phyloP scores from a whole-genome alignment of 2,797 vertebrate species.

The Meriones psammophilus region DNA sequence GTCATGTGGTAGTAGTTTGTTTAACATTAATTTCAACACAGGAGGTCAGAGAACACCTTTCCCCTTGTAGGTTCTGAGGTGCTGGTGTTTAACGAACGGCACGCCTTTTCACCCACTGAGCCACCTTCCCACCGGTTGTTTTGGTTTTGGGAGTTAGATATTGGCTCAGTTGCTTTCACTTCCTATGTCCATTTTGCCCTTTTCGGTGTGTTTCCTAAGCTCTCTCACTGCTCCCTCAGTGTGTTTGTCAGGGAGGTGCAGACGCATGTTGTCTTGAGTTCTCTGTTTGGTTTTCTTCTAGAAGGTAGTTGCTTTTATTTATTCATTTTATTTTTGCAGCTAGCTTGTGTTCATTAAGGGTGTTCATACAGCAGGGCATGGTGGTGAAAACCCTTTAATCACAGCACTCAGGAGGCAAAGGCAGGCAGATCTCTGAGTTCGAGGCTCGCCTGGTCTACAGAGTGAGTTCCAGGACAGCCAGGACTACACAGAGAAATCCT shows the following conservation, averaged over 20 bases:
- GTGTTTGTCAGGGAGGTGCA: not conserved
- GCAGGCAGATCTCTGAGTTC: not conserved
- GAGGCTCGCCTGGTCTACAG: not conserved
- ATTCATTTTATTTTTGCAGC: not conserved
- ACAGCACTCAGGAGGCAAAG: not conserved
- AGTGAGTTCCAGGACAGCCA: not conserved
- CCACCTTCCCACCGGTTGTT: not conserved
- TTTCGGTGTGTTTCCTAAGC: not conserved
- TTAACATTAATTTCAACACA: not conserved
- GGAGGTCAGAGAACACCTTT: not conserved
- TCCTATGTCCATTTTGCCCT: not conserved
- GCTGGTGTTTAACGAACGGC: not conserved
- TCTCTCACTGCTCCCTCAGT: not conserved
- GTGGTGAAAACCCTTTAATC: not conserved
- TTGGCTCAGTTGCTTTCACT: not conserved
- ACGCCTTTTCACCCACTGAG: not conserved
- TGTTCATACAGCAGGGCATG: not conserved
- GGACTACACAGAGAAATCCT: not conserved
- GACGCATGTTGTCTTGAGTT: not conserved
- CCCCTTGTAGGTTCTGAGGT: not conserved
- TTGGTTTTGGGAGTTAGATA: not conserved
- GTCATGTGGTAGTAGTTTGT: not conserved
- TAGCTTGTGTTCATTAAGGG: not conserved
- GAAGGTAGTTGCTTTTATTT: not conserved
- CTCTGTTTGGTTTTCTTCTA: not conserved